Evolutionary conservation across 2,888 invertebrate genomes (phyloP).

Genomic region (Pandemis corylana): DNA sequence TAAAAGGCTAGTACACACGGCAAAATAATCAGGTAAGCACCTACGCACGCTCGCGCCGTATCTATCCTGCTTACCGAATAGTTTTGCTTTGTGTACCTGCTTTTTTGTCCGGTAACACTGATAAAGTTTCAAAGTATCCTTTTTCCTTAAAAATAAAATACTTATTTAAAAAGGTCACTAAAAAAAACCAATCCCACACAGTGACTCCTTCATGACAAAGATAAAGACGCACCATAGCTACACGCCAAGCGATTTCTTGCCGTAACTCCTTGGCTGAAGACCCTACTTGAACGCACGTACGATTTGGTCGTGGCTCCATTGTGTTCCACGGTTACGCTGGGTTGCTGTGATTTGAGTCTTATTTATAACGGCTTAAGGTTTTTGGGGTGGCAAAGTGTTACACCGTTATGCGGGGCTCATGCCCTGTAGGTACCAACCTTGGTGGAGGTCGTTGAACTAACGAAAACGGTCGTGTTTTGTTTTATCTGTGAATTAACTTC

Average conservation of each 20-base stretch:
- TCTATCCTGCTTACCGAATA: too few species aligned
- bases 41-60: too few species aligned
- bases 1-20: too few species aligned
- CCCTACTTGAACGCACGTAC: neutral
- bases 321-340: neutral
- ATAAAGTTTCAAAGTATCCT: neutral
- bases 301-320: neutral
- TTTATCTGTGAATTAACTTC: neutral
- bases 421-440: constrained; percentile 37
- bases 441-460: constrained; percentile 30
- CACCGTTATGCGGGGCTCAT: constrained; percentile 27
- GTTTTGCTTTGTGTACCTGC: too few species aligned
- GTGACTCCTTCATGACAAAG: constrained; percentile 6
- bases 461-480: constrained; percentile 25
- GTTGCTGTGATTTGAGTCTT: neutral
- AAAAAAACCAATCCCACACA: constrained; percentile 8
- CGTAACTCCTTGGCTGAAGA: neutral
- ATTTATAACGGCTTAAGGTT: neutral
- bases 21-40: too few species aligned
- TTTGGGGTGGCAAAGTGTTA: neutral
- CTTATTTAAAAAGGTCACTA: neutral
- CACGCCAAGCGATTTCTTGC: neutral
- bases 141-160: neutral
- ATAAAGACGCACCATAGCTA: neutral
- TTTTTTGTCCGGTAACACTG: neutral